These are phyloP conservation scores for Apocheima hispidaria DNA, from an alignment of 2,888 invertebrate species.

Conservation along the genomic window DNA sequence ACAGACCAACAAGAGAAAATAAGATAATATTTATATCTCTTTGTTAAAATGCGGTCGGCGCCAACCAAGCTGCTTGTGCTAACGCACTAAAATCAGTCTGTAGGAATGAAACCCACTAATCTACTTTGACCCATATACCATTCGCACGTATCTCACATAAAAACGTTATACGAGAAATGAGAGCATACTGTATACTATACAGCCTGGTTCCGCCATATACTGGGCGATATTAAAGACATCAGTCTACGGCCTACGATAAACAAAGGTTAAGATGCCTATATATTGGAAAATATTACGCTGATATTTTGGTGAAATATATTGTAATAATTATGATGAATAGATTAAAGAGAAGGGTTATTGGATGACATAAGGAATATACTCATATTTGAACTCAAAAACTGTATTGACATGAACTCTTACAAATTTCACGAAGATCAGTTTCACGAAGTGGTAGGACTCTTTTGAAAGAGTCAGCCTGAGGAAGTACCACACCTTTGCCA, in stretches of 20 bases:
- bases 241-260: constrained; percentile 63
- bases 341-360: too few species aligned
- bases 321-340: neutral
- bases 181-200: constrained; percentile 35
- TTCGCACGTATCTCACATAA: constrained; percentile 16
- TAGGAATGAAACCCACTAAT: neutral
- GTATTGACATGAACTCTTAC: too few species aligned
- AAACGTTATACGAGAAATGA: constrained; percentile 33
- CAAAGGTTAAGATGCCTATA: constrained; percentile 48
- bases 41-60: too few species aligned
- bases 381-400: too few species aligned
- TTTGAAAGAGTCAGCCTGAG: too few species aligned
- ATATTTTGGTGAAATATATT: constrained; percentile 14
- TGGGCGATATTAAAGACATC: constrained; percentile 64
- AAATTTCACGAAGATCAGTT: too few species aligned
- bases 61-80: too few species aligned
- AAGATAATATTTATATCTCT: too few species aligned
- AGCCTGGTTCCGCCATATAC: constrained; percentile 44
- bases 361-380: too few species aligned
- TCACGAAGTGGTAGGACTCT: too few species aligned
- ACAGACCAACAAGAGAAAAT: too few species aligned
- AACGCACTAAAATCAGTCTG: neutral
- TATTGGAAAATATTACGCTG: constrained; percentile 11
- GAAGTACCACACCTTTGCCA: too few species aligned
- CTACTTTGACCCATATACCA: constrained; percentile 4